A percentile compares a stretch with the other conserved stretches of the same genome.
These are phyloP conservation scores for Sarcophaga caerulescens DNA, from an alignment of 2,888 invertebrate genomes.

Conservation along the genomic window DNA sequence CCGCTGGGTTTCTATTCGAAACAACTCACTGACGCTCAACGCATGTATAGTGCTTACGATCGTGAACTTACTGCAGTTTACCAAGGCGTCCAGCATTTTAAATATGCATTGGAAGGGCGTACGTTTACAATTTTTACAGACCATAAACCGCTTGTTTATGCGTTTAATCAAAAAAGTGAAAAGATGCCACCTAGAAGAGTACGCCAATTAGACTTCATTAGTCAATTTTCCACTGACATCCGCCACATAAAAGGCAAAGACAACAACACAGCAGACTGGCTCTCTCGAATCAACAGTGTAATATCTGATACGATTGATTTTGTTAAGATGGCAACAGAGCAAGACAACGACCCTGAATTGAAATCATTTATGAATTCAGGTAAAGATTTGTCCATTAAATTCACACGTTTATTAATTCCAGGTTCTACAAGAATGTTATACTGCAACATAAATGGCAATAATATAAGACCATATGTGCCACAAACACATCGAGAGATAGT, in stretches of 20 bases:
- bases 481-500: not conserved
- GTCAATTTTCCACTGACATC: conserved; percentile 53
- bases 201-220: conserved; percentile 75
- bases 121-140: conserved; percentile 38
- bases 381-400: conserved; percentile 35
- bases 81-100: not conserved
- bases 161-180: conserved; percentile 73
- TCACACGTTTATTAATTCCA: conserved; percentile 44
- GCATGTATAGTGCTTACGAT: too few relatives aligned
- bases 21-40: too few relatives aligned
- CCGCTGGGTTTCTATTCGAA: too few relatives aligned
- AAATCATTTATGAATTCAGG: conserved; percentile 13
- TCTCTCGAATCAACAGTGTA: conserved; percentile 50
- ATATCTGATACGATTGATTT: not conserved
- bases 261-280: conserved; percentile 59
- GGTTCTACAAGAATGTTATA: conserved; percentile 36
- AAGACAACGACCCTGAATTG: conserved; percentile 14
- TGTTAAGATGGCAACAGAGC: not conserved
- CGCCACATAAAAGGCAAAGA: conserved; percentile 48
- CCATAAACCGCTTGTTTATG: conserved; percentile 65
- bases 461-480: conserved; percentile 45
- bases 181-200: conserved; percentile 76
- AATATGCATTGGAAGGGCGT: conserved; percentile 33
- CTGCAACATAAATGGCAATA: conserved; percentile 55
- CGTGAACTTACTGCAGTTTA: too few relatives aligned